Conservation (phyloP, 1,140 invertebrate genomes). For the Phymorhynchus buccinoides region DNA sequence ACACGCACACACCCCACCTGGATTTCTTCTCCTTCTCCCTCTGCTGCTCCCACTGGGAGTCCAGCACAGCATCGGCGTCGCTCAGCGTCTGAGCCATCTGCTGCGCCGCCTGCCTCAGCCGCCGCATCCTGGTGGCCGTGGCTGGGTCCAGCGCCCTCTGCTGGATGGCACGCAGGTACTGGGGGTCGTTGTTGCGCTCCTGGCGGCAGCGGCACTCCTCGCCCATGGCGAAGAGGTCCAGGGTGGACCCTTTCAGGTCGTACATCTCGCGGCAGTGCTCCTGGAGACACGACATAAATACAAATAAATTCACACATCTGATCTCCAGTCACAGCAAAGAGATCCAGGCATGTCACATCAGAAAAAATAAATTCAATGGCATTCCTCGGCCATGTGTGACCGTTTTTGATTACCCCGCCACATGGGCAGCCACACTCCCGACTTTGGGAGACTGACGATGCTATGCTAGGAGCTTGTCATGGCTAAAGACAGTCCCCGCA, state of each 20-base stretch:
- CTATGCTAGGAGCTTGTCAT: too few species aligned
- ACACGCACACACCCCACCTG: too few species aligned
- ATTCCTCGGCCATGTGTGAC: too few species aligned
- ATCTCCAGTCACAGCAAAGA: too few species aligned
- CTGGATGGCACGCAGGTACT: constrained; percentile 59
- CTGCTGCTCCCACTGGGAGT: constrained; percentile 71
- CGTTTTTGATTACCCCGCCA: too few species aligned
- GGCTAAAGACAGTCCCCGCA: too few species aligned
- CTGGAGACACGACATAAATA: constrained; percentile 45
- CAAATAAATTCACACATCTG: neutral
- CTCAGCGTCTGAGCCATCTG: constrained; percentile 66
- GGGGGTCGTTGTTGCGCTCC: constrained; percentile 65
- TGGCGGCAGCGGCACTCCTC: constrained; percentile 69
- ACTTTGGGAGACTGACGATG: too few species aligned
- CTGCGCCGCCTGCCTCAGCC: constrained; percentile 66
- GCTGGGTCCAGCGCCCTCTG: constrained; percentile 68
- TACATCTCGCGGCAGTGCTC: constrained; percentile 67
- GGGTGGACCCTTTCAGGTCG: constrained; percentile 54
- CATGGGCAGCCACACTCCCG: too few species aligned
- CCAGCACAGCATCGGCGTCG: constrained; percentile 69
- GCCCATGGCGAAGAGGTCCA: constrained; percentile 68
- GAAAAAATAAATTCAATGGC: too few species aligned
- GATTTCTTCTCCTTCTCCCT: constrained; percentile 57
- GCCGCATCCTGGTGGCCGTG: constrained; percentile 65
- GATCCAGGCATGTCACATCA: too few species aligned